Percentiles rank a stretch among this genome's conserved stretches.
Evolutionary conservation across 2,888 invertebrate species (phyloP).

Genomic region (Siphonodentalium dalli): DNA sequence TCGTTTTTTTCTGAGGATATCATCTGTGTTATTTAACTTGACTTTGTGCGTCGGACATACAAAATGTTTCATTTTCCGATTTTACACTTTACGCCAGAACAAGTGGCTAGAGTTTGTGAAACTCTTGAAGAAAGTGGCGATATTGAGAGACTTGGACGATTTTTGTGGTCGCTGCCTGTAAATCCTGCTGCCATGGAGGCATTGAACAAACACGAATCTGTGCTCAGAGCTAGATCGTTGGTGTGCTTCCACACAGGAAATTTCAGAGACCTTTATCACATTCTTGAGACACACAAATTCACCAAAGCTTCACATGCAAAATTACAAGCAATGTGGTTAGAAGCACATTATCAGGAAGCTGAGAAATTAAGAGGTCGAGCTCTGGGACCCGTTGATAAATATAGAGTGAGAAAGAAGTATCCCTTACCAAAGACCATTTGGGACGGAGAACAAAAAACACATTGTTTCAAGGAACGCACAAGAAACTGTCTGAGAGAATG

Average conservation of each 20-base stretch:
- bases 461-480: conserved; percentile 94
- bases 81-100: conserved; percentile 61
- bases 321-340: conserved; percentile 89
- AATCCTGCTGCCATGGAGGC: conserved; percentile 79
- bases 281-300: conserved; percentile 88
- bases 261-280: conserved; percentile 86
- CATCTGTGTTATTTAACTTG: no score
- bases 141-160: conserved; percentile 74
- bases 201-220: conserved; percentile 85
- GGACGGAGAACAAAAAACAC: conserved; percentile 96
- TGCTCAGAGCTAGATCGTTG: conserved; percentile 83
- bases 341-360: conserved; percentile 92
- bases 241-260: conserved; percentile 91
- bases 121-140: conserved; percentile 69
- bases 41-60: no score
- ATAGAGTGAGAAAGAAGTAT: conserved; percentile 91
- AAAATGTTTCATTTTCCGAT: conserved; percentile 55
- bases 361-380: conserved; percentile 88
- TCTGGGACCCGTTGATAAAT: conserved; percentile 93
- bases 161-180: conserved; percentile 90
- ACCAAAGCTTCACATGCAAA: conserved; percentile 88
- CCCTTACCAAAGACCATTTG: conserved; percentile 90
- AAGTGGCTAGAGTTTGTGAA: conserved; percentile 64
- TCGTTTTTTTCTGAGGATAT: no score
- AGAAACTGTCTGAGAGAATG: conserved; percentile 93